A percentile compares a stretch with the other conserved stretches of the same genome.
phyloP scores from a whole-genome alignment of 2,797 vertebrate genomes.

The Orientallactaga sibirica region DNA sequence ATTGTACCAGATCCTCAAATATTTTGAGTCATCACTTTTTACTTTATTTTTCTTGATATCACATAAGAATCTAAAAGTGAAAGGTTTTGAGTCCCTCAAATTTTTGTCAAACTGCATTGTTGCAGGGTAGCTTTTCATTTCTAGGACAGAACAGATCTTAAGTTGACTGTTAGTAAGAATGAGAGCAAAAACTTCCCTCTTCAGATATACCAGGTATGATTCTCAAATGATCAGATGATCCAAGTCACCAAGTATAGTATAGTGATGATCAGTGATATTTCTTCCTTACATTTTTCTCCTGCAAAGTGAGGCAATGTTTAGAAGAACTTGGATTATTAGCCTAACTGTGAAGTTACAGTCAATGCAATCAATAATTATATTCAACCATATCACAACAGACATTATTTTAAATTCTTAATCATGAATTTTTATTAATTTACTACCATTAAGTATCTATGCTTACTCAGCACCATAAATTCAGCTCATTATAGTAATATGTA shows the following conservation, averaged over 20 bases:
- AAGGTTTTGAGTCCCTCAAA: neutral
- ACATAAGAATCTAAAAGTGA: neutral
- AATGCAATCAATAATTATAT: constrained; percentile 26
- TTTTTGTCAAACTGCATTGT: neutral
- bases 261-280: neutral
- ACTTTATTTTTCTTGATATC: neutral
- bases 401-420: constrained; percentile 61
- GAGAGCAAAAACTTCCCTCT: neutral
- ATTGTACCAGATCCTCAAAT: neutral
- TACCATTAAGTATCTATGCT: constrained; percentile 50
- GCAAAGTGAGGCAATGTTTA: neutral
- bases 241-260: neutral
- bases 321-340: neutral
- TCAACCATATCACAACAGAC: constrained; percentile 28
- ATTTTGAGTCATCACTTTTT: neutral
- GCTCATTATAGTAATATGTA: neutral
- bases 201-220: neutral
- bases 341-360: constrained; percentile 30
- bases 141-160: neutral
- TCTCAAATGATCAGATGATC: neutral
- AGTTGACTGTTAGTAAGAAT: neutral
- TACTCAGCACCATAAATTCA: constrained; percentile 53
- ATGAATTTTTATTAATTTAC: constrained; percentile 63
- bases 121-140: neutral
- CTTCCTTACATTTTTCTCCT: neutral